Evolutionary conservation across 2,797 vertebrate species (phyloP), one percentile per base, ranked within the genome.

Genomic region (Myioborus miniatus): DNA sequence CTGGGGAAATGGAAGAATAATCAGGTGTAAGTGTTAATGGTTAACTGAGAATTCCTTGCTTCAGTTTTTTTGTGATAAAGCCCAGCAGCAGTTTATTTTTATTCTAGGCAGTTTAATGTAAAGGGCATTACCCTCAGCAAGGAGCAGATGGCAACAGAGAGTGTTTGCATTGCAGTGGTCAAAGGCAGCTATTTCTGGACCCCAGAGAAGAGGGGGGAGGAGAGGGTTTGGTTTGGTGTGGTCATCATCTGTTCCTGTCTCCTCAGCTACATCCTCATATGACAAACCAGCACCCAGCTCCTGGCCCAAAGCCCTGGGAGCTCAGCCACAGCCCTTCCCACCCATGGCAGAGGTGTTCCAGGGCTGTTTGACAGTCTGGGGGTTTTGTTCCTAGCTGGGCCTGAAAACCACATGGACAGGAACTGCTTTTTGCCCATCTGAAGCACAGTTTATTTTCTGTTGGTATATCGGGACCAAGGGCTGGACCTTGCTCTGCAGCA

Each of bases 11-110:
- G 82, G 91, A 92, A 82, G 91, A 90, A 81, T 41, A 89, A 91
- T 92, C 93, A 69, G 64, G 9, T 81, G n/a, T 52, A 52, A 76
- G n/a, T n/a, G 86, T 96, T 96, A 97, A 97, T 94, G 78, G 92
- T 97, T 97, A 96, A 96, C 95, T 29, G 74, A 53, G 87, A 86
- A 59, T 69, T 96, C 88, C 30, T 71, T 90, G 70, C 80, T 81
- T 63, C 59, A 44, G 77, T 70, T 70, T 85, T 85, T 74, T 47
- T 34, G 41, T 23, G 74, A 87, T 81, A 86, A 71, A 94, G 89
- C 41, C 32, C 83, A 82, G 67, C 49, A 81, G 67, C 37, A 50
- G 70, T 52, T 93, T 88, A 70, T 78, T 92, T 95, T 85, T 52
- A 72, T 76, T 89, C 81, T 56, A 56, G 84, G 89, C 56, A 79